A percentile compares a stretch with the other conserved stretches of the same genome.
phyloP scores from a whole-genome alignment of 2,113 vertebrate genomes.

The Pachycephala philippinensis region DNA sequence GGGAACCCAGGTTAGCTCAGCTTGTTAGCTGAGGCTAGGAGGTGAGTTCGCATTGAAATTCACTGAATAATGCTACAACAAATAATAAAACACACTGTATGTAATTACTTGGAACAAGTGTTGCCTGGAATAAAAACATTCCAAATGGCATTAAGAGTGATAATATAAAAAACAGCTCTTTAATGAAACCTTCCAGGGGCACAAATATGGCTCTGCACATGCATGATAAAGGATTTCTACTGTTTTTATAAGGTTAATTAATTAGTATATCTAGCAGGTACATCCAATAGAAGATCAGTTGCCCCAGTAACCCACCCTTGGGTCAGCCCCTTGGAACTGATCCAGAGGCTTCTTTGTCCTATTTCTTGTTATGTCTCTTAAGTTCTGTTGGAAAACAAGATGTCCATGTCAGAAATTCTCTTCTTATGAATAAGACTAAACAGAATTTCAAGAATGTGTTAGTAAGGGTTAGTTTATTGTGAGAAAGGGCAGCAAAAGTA shows the following conservation, averaged over 20 bases:
- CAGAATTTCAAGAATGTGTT: background rate
- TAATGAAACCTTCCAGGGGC: background rate
- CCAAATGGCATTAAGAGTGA: background rate
- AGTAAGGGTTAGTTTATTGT: background rate
- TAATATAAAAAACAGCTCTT: background rate
- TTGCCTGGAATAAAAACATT: background rate
- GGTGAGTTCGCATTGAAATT: background rate
- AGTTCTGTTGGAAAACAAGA: background rate
- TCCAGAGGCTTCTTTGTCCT: background rate
- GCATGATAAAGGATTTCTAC: background rate
- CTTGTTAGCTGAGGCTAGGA: background rate
- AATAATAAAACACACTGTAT: background rate
- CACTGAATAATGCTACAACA: background rate
- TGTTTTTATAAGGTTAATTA: background rate
- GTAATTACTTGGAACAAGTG: background rate
- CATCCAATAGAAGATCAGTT: background rate
- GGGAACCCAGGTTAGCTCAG: background rate
- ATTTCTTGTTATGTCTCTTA: background rate
- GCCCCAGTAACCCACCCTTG: background rate
- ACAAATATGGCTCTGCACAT: accelerated
- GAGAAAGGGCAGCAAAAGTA: background rate
- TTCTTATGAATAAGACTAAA: background rate
- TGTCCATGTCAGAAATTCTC: background rate
- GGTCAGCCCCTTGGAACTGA: background rate
- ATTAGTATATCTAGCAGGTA: too few relatives aligned